These are phyloP conservation scores for Phasia obesa DNA, from an alignment of 2,888 invertebrate species.

Conservation along the genomic window DNA sequence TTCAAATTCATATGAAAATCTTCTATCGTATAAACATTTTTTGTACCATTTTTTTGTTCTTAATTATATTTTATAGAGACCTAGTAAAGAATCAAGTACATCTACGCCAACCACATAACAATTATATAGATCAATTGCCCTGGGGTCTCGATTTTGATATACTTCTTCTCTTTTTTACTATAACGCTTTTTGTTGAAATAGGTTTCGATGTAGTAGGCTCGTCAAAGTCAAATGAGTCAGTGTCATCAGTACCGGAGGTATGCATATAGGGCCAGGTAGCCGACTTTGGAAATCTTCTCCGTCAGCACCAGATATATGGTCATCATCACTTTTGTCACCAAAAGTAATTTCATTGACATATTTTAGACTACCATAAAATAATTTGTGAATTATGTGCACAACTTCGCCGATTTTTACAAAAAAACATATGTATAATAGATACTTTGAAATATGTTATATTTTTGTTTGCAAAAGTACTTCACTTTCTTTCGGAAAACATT, in stretches of 20 bases:
- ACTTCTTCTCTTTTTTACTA: constrained; percentile 57
- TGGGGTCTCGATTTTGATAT: constrained; percentile 58
- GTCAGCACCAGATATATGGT: no score
- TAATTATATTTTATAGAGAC: constrained; percentile 57
- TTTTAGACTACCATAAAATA: no score
- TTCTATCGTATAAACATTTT: constrained; percentile 18
- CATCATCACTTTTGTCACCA: no score
- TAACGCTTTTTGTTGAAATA: constrained; percentile 44
- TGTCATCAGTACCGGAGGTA: constrained; percentile 22
- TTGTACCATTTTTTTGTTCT: constrained; percentile 51
- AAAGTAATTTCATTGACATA: no score
- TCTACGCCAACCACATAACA: constrained; percentile 54
- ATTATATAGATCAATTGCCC: constrained; percentile 55
- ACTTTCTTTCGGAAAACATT: no score
- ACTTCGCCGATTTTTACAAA: no score
- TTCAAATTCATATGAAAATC: no score
- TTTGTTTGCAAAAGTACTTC: no score
- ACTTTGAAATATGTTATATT: no score
- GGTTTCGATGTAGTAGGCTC: constrained; percentile 23
- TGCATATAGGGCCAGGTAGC: constrained; percentile 9
- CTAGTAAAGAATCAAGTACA: constrained; percentile 45
- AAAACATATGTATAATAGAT: no score
- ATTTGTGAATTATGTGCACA: no score
- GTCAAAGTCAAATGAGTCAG: not conserved
- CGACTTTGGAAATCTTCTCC: no score